Evolutionary conservation across 2,797 vertebrate genomes (phyloP), one percentile per base, ranked within the genome.

Genomic region (Sitta carolinensis): DNA sequence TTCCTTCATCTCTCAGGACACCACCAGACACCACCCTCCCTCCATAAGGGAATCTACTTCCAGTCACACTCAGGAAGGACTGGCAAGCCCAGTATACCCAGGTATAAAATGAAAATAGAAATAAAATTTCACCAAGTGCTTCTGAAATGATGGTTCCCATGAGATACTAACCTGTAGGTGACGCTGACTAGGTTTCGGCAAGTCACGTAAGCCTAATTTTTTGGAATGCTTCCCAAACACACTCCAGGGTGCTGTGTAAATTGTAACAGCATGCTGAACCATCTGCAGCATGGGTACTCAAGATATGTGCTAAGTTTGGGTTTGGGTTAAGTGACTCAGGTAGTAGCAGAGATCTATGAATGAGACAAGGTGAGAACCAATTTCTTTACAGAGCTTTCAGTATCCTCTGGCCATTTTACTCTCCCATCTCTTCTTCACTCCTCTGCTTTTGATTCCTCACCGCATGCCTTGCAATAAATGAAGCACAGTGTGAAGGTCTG

Each of bases 261-360:
- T 18, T 30, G 27, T 67, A 68, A 36, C 22, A 52, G 50, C 14
- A 74, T 57, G 45, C 50, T 42, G 61, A 85, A 4, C 11, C 8
- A 47, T 14, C 17, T 78, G 34, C 64, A 77, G 22, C 25, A 69
- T 1, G 7, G 8, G 9, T 34, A 16, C 15, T 50, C 36, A 55
- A 66, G 40, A 11, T 19, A 3, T 19, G 3, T 34, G n/a, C 20
- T 57, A 40, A n/a, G 21, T 32, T 64, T 52, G 23, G 14, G 29
- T 18, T 29, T 43, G 25, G 13, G 10, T 79, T 64, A 55, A 66
- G 36, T 17, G 6, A 42, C 23, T 47, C 22, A n/a, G 8, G 20
- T 19, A 38, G 32, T 2, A 63, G 34, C 5, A 36, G 22, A 77
- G 12, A 9, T 70, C 45, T 66, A 2, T 0, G 0, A 26, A 16